Evolutionary conservation across 2,888 invertebrate genomes (phyloP).

Genomic region (Acronicta leporina): DNA sequence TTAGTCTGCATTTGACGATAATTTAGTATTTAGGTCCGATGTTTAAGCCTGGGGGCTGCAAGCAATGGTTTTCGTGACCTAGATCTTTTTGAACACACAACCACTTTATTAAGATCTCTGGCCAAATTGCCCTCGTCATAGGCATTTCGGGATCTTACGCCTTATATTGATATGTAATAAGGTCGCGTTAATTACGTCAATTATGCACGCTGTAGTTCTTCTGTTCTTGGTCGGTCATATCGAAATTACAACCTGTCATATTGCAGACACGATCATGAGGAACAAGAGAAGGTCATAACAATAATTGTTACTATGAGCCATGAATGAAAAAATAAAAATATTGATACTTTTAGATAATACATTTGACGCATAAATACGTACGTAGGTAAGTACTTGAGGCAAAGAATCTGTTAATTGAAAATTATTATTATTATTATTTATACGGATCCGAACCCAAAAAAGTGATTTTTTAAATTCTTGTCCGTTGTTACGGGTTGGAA

Average conservation of each 20-base stretch:
- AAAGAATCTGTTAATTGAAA: too few species aligned
- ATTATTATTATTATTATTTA: too few species aligned
- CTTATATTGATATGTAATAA: slow-evolving; percentile 52
- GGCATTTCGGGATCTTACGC: slow-evolving; percentile 47
- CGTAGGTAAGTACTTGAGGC: too few species aligned
- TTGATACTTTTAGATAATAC: slow-evolving; percentile 10
- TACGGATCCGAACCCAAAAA: too few species aligned
- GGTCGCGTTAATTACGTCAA: slow-evolving; percentile 54
- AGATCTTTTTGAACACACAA: slow-evolving; percentile 80
- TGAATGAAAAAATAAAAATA: slow-evolving; percentile 46
- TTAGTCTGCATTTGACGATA: slow-evolving; percentile 80
- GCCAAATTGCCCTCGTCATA: slow-evolving; percentile 54
- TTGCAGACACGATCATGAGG: slow-evolving; percentile 80
- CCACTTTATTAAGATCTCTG: slow-evolving; percentile 64
- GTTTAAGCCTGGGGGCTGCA: slow-evolving; percentile 79
- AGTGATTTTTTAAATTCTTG: too few species aligned
- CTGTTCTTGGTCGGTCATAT: slow-evolving; percentile 66
- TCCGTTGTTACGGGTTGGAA: too few species aligned
- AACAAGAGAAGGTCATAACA: slow-evolving; percentile 79
- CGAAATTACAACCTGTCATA: slow-evolving; percentile 87
- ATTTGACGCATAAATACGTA: not conserved
- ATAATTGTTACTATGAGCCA: slow-evolving; percentile 68
- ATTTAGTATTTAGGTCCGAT: slow-evolving; percentile 84
- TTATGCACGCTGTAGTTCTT: slow-evolving; percentile 54
- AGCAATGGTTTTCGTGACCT: slow-evolving; percentile 86